A percentile compares a stretch with the other conserved stretches of the same genome.
These are phyloP conservation scores for Onchidella celtica DNA, from an alignment of 2,888 invertebrate species.

Conservation along the genomic window DNA sequence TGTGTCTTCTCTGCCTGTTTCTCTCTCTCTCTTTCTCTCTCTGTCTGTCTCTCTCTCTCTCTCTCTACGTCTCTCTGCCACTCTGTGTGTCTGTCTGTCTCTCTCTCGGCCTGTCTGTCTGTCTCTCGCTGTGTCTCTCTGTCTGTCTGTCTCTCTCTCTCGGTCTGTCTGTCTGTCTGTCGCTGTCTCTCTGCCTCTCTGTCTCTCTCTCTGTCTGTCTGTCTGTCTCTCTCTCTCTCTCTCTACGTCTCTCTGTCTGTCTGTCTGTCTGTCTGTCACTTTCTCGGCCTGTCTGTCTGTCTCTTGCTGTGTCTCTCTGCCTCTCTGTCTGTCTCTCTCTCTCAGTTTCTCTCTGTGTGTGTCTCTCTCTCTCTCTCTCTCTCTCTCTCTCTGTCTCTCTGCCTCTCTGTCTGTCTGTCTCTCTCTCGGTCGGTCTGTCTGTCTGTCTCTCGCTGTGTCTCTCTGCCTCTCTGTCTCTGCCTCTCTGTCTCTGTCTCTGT, in stretches of 20 bases:
- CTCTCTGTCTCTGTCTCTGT: no score
- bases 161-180: neutral
- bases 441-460: no score
- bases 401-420: constrained; percentile 19
- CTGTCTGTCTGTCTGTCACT: no score
- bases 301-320: neutral
- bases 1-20: no score
- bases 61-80: neutral
- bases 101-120: no score
- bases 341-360: no score
- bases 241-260: no score
- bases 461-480: constrained; percentile 5
- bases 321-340: neutral
- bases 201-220: neutral
- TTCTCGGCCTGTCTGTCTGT: no score
- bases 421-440: no score
- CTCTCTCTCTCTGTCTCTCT: neutral
- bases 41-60: constrained; percentile 18
- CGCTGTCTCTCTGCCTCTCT: neutral
- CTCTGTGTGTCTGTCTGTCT: neutral
- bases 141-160: no score
- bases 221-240: constrained; percentile 2
- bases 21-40: constrained; percentile 21
- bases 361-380: constrained; percentile 16
- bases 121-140: no score